Evolutionary conservation across 2,888 invertebrate species (phyloP), one percentile per base, ranked within the genome.

Genomic region (Clepsis dumicolana): DNA sequence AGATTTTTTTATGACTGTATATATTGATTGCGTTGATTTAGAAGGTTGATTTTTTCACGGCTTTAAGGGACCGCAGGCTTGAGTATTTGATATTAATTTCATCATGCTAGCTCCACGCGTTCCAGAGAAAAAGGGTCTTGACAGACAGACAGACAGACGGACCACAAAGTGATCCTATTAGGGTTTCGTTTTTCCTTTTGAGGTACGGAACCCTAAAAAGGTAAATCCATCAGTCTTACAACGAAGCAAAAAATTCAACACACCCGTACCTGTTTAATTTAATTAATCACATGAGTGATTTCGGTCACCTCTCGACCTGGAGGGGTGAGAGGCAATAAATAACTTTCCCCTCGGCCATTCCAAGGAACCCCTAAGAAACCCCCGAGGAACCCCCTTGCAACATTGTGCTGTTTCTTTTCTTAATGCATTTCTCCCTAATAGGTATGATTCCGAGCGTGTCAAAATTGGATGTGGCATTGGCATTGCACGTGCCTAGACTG

Each of bases 211-310:
- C n/a, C n/a, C n/a, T n/a, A n/a, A n/a, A n/a, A n/a, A n/a, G n/a
- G n/a, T n/a, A 10, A 35, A 35, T 4, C 8, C 44, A 1, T 21
- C 7, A 21, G 10, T 21, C 21, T 21, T 10, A 12, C 3, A 8
- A 27, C n/a, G 25, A 27, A 52, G n/a, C n/a, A 8, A 24, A 27
- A 52, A 48, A 25, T 21, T 18, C 25, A n/a, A 24, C 44, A 32
- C 41, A 44, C 18, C 18, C 50, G 18, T 8, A 48, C 56, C 35
- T 38, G 25, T 65, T 38, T 57, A 38, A 67, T 67, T 67, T 38
- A 56, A 67, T 67, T 67, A 67, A 62, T 48, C 62, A 52, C 56
- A 56, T 63, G 67, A 56, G 62, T 67, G 62, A 57, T 67, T 56
- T 32, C 35, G 32, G 35, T 32, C 56, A 67, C 62, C 62, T 50